These are phyloP conservation scores for Heliconius melpomene DNA, from an alignment of 1,140 invertebrate genomes.

Conservation along the genomic window DNA sequence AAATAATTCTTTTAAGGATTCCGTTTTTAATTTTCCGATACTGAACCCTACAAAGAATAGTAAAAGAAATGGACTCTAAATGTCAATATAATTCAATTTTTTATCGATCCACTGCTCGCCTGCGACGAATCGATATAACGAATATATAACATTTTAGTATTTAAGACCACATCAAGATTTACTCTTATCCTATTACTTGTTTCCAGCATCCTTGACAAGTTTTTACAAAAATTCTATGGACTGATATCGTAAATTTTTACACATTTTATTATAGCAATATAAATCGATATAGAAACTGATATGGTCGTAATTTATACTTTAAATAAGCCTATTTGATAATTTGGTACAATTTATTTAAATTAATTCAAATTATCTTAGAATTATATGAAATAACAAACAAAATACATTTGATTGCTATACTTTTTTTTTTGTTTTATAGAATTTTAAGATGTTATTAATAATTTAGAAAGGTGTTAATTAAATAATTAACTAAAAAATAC, in stretches of 20 bases:
- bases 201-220: constrained; percentile 5
- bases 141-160: background rate
- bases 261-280: constrained; percentile 7
- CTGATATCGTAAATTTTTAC: background rate
- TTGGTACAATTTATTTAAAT: background rate
- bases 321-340: background rate
- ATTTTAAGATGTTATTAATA: background rate
- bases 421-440: background rate
- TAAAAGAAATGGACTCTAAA: background rate
- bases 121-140: background rate
- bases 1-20: too few relatives aligned
- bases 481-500: background rate
- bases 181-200: background rate
- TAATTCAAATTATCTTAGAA: background rate
- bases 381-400: constrained; percentile 4
- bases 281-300: constrained; percentile 15
- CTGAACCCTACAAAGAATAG: background rate
- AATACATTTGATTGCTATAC: background rate
- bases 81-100: background rate
- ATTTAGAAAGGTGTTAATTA: background rate
- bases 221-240: background rate
- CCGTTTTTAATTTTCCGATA: too few relatives aligned
- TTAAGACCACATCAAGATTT: background rate
- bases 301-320: background rate
- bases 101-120: background rate